Percentiles rank a stretch among this genome's conserved stretches.
phyloP scores from a whole-genome alignment of 1,140 invertebrate genomes.

The Apis mellifera region Amel_HAv3.1 CM009942.2:4779001-4779500 shows the following conservation, averaged over 20 bases:
- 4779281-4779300: not conserved
- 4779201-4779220: conserved; percentile 48
- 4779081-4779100: conserved; percentile 53
- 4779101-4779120: conserved; percentile 56
- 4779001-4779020: not conserved
- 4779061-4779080: conserved; percentile 30
- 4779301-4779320: not conserved
- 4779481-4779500: not conserved
- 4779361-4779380: conserved; percentile 52
- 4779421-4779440: conserved; percentile 30
- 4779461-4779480: not conserved
- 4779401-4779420: conserved; percentile 33
- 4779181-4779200: conserved; percentile 66
- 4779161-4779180: conserved; percentile 60
- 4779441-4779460: conserved; percentile 26
- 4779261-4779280: not conserved
- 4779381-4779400: conserved; percentile 35
- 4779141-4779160: conserved; percentile 62
- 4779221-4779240: conserved; percentile 5
- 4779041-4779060: not conserved
- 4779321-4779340: not conserved
- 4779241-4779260: not conserved
- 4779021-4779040: not conserved
- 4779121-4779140: conserved; percentile 50
- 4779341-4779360: conserved; percentile 47